These are phyloP conservation scores for Tipula unca DNA, from an alignment of 2,888 invertebrate species.

Conservation along the genomic window DNA sequence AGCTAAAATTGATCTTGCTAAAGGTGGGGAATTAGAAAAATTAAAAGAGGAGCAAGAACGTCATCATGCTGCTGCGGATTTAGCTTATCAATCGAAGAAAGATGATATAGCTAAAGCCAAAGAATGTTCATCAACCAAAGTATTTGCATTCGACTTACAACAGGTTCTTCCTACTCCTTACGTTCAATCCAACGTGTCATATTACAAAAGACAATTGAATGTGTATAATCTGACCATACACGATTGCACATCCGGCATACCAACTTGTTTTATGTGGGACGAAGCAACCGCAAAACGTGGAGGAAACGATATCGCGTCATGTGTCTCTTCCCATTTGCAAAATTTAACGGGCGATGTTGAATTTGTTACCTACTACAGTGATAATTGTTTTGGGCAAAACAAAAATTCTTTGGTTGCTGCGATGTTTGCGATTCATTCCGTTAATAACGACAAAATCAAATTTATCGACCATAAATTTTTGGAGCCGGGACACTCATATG, in stretches of 20 bases:
- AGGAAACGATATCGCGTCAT: neutral
- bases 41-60: slow-evolving; percentile 21
- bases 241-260: too few species aligned
- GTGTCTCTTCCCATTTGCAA: neutral
- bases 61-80: slow-evolving; percentile 24
- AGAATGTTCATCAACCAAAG: slow-evolving; percentile 22
- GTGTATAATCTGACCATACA: too few species aligned
- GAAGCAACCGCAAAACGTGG: neutral
- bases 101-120: slow-evolving; percentile 23
- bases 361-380: neutral
- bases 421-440: neutral
- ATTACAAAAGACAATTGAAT: neutral
- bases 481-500: too few species aligned
- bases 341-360: neutral
- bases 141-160: slow-evolving; percentile 26
- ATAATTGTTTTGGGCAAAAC: too few species aligned
- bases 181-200: neutral
- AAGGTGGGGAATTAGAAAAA: neutral
- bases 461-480: too few species aligned
- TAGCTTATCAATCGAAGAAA: slow-evolving; percentile 24
- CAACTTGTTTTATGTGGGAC: too few species aligned
- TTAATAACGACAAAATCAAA: too few species aligned
- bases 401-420: too few species aligned
- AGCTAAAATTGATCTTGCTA: slow-evolving; percentile 25
- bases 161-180: neutral